phyloP scores from a whole-genome alignment of 2,888 invertebrate genomes.

The Panorpa germanica region DNA sequence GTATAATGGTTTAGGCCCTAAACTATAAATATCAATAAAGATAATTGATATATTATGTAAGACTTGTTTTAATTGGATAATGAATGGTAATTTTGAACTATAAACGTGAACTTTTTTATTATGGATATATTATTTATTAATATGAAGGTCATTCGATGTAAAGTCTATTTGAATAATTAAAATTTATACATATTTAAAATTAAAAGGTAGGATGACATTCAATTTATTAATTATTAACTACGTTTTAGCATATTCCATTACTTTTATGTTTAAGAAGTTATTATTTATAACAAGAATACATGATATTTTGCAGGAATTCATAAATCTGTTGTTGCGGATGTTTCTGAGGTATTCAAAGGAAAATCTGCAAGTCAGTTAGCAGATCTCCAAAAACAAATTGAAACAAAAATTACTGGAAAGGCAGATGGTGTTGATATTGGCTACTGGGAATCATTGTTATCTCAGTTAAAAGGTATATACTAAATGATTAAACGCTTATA shows the following conservation, averaged over 20 bases:
- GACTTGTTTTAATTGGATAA: too few relatives aligned
- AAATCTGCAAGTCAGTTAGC: conserved; percentile 78
- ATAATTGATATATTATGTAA: too few relatives aligned
- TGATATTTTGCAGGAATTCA: conserved; percentile 66
- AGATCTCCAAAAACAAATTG: conserved; percentile 68
- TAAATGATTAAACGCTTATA: neutral
- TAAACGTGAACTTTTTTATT: too few relatives aligned
- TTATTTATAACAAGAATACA: too few relatives aligned
- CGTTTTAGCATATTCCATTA: conserved; percentile 2
- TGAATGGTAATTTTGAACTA: too few relatives aligned
- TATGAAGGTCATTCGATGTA: too few relatives aligned
- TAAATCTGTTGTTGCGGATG: conserved; percentile 78
- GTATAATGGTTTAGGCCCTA: too few relatives aligned
- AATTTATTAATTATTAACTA: conserved; percentile 4
- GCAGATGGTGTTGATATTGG: conserved; percentile 87
- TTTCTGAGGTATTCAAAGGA: conserved; percentile 77
- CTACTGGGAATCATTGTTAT: conserved; percentile 93
- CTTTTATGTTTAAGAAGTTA: neutral
- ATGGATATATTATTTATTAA: too few relatives aligned
- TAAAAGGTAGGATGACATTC: too few relatives aligned
- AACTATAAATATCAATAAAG: too few relatives aligned
- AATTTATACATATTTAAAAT: too few relatives aligned
- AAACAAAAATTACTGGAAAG: conserved; percentile 64
- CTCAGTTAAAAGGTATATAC: conserved; percentile 63
- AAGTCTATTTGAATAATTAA: too few relatives aligned